Conservation (phyloP, 2,113 vertebrate genomes). For the Ardeotis arabs region DNA sequence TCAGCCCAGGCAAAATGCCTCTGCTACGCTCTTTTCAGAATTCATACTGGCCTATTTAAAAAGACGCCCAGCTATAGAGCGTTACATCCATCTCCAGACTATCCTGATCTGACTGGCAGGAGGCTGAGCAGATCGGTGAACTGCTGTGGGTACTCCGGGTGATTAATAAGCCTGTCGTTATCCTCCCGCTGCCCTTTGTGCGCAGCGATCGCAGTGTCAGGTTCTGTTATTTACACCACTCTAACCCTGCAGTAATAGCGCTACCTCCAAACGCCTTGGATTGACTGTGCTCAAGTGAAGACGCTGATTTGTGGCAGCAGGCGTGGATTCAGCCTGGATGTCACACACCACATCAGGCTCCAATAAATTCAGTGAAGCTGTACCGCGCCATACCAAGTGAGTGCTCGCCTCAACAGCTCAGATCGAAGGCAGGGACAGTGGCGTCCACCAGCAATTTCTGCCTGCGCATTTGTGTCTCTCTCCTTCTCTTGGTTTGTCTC, state of each 20-base stretch:
- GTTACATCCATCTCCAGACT: background rate
- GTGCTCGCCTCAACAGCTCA: background rate
- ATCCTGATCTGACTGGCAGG: background rate
- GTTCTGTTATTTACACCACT: background rate
- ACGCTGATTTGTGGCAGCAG: background rate
- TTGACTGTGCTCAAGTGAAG: background rate
- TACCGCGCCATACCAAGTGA: background rate
- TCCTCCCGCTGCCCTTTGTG: background rate
- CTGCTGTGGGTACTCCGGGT: background rate
- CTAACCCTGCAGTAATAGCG: background rate
- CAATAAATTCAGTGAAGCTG: background rate
- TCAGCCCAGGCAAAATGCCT: background rate
- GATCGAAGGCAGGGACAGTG: accelerated
- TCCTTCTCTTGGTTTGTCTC: background rate
- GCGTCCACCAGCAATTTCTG: background rate
- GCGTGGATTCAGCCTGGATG: background rate
- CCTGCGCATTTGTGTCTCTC: background rate
- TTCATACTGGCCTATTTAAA: background rate
- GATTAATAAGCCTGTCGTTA: background rate
- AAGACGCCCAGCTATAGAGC: background rate
- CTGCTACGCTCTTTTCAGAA: background rate
- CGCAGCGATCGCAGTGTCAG: background rate
- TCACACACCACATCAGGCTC: too few species aligned
- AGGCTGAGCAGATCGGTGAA: background rate
- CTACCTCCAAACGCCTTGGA: background rate